phyloP scores from a whole-genome alignment of 2,113 vertebrate species.

The Coregonus clupeaformis region DNA sequence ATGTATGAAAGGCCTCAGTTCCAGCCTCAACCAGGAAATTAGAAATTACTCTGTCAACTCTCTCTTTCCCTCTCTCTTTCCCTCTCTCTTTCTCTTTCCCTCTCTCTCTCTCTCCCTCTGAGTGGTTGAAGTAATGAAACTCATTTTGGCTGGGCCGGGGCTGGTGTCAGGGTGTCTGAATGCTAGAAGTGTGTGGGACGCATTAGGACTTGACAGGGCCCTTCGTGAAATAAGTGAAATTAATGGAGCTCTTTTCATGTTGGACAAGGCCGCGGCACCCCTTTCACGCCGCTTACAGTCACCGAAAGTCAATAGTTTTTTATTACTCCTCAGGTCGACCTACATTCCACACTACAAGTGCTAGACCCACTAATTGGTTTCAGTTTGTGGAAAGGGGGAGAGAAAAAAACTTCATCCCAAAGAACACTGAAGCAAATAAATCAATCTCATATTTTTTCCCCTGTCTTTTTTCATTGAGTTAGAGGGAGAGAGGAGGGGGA shows the following conservation, averaged over 20 bases:
- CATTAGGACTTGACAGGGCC: slow-evolving; percentile 85
- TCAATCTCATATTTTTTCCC: slow-evolving; percentile 81
- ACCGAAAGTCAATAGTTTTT: slow-evolving; percentile 93
- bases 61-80: slow-evolving; percentile 12
- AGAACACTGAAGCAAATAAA: slow-evolving; percentile 85
- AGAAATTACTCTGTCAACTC: slow-evolving; percentile 48
- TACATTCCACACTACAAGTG: slow-evolving; percentile 88
- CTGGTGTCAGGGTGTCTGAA: slow-evolving; percentile 79
- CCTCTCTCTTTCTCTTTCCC: slow-evolving; percentile 14
- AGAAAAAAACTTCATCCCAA: slow-evolving; percentile 80
- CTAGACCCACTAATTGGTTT: slow-evolving; percentile 86
- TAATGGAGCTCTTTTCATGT: slow-evolving; percentile 88
- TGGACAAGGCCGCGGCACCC: slow-evolving; percentile 85
- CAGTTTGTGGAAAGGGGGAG: slow-evolving; percentile 67
- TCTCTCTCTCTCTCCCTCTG: slow-evolving; percentile 44
- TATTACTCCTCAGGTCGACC: slow-evolving; percentile 86
- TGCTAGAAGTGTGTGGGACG: slow-evolving; percentile 83
- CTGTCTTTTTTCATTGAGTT: slow-evolving; percentile 75
- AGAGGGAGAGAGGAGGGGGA: slow-evolving; percentile 29
- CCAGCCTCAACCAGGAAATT: slow-evolving; percentile 55
- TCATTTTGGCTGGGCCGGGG: slow-evolving; percentile 73
- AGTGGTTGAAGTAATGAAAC: slow-evolving; percentile 79
- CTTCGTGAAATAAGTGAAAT: slow-evolving; percentile 90
- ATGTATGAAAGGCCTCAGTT: slow-evolving; percentile 56
- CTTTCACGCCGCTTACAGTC: slow-evolving; percentile 87